Conservation (phyloP, 2,113 vertebrate genomes). For the Ia io region DNA sequence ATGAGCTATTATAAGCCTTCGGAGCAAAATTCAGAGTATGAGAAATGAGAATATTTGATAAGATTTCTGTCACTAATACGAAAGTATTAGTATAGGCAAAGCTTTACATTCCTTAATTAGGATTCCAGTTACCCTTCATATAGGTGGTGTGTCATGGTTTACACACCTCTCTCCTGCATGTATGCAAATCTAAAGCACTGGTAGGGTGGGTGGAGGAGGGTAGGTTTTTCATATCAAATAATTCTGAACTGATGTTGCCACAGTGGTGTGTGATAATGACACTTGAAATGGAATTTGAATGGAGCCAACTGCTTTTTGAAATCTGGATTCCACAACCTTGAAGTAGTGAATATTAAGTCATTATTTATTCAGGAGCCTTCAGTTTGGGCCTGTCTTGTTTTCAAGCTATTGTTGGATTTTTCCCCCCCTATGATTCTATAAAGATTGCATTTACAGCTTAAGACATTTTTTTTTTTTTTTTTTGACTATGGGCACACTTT, state of each 20-base stretch:
- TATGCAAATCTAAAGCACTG: neutral
- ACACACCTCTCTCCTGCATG: neutral
- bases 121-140: neutral
- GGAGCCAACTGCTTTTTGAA: neutral
- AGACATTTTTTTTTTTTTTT: too few species aligned
- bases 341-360: slow-evolving; percentile 35
- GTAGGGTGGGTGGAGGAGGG: too few species aligned
- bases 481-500: too few species aligned
- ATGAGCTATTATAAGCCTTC: neutral
- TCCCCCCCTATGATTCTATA: neutral
- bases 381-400: slow-evolving; percentile 8
- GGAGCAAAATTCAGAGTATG: slow-evolving; percentile 1
- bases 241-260: neutral
- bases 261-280: neutral
- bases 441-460: neutral
- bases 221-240: neutral
- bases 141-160: neutral
- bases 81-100: neutral
- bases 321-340: slow-evolving; percentile 19
- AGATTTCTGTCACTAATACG: neutral
- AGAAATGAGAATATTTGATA: slow-evolving; percentile 9
- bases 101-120: neutral
- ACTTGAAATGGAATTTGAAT: slow-evolving; percentile 1
- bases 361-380: slow-evolving; percentile 49
- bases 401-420: neutral